Evolutionary conservation across 2,797 vertebrate species (phyloP).

Genomic region (Thamnophis elegans): DNA sequence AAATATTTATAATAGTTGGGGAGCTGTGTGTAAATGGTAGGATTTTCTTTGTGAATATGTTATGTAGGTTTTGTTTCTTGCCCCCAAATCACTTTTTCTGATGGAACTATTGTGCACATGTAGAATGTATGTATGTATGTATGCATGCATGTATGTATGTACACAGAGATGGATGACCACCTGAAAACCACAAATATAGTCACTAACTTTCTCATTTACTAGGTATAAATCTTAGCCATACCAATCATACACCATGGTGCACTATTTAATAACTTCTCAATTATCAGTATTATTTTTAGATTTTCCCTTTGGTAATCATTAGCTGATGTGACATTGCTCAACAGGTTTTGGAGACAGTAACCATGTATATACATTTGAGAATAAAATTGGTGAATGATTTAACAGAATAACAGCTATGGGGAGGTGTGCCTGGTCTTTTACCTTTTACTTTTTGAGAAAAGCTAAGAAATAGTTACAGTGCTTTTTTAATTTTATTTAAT

Average conservation of each 20-base stretch:
- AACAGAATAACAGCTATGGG: not conserved
- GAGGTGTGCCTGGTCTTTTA: not conserved
- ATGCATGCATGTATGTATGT: not conserved
- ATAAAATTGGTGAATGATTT: not conserved
- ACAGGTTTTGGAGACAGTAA: not conserved
- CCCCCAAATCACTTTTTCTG: not conserved
- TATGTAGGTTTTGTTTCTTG: not conserved
- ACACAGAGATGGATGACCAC: not conserved
- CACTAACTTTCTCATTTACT: not conserved
- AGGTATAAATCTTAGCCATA: not conserved
- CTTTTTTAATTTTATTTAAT: not conserved
- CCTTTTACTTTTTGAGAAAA: not conserved
- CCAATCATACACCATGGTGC: not conserved
- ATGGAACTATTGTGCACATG: not conserved
- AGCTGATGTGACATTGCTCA: not conserved
- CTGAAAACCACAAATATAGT: not conserved
- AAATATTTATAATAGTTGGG: not conserved
- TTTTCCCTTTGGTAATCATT: not conserved
- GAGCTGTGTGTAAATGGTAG: not conserved
- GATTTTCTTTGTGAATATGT: not conserved
- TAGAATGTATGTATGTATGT: not conserved
- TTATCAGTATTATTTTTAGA: not conserved
- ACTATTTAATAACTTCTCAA: not conserved
- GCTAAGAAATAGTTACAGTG: not conserved
- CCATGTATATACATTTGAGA: not conserved